These are phyloP conservation scores for Stenotaenia linearis DNA, from an alignment of 2,888 invertebrate species.

Conservation along the genomic window DNA sequence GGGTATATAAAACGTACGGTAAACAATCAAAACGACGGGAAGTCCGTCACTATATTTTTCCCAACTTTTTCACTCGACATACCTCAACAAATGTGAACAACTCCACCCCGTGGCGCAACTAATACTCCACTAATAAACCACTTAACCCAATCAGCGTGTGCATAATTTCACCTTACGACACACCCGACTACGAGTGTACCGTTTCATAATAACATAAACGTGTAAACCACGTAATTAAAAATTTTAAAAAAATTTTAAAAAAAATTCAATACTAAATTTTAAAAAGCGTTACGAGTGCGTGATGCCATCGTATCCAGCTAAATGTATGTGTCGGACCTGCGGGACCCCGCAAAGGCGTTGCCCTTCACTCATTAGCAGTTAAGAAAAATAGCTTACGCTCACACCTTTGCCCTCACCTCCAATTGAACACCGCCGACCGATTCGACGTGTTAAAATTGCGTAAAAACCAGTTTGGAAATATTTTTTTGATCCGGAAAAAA, in stretches of 20 bases:
- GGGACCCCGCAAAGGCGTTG: conserved; percentile 26
- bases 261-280: background rate
- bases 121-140: background rate
- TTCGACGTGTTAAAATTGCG: background rate
- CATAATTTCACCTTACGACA: background rate
- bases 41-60: background rate
- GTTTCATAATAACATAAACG: background rate
- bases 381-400: conserved; percentile 24
- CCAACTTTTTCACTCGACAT: background rate
- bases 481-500: too few species aligned
- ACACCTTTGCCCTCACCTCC: background rate
- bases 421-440: background rate
- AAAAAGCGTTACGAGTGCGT: conserved; percentile 10
- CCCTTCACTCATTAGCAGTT: conserved; percentile 17
- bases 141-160: background rate
- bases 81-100: background rate
- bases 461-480: conserved; percentile 22
- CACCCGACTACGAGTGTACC: background rate
- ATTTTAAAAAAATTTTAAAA: background rate
- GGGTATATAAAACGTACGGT: background rate
- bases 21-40: background rate
- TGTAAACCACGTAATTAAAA: background rate
- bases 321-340: background rate
- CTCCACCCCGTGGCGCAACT: conserved; percentile 2
- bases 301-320: background rate